phyloP scores from a whole-genome alignment of 2,888 invertebrate species.

The Xestia rhomboidea region DNA sequence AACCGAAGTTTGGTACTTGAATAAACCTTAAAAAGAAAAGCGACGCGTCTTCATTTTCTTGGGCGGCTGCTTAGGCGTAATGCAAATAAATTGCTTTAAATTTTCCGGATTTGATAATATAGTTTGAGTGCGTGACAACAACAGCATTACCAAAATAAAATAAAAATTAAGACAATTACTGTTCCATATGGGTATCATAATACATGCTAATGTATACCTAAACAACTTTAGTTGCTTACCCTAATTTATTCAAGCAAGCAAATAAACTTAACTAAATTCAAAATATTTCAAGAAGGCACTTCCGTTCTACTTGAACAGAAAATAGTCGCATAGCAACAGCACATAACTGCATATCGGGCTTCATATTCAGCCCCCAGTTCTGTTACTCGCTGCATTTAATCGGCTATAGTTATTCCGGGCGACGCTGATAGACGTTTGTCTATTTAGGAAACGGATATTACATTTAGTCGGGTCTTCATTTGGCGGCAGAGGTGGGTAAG shows the following conservation, averaged over 20 bases:
- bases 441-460: constrained; percentile 91
- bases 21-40: background rate
- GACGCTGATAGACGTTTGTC: constrained; percentile 89
- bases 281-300: constrained; percentile 65
- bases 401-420: constrained; percentile 89
- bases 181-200: background rate
- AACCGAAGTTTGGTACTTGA: constrained; percentile 26
- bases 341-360: constrained; percentile 65
- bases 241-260: background rate
- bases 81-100: background rate
- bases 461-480: constrained; percentile 90
- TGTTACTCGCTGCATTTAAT: constrained; percentile 83
- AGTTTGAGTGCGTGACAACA: background rate
- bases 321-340: constrained; percentile 69
- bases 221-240: background rate
- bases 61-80: background rate
- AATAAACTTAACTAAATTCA: constrained; percentile 46
- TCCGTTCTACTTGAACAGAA: constrained; percentile 69
- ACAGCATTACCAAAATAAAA: background rate
- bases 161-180: background rate
- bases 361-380: constrained; percentile 72
- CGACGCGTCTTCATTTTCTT: background rate
- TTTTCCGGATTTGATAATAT: background rate
- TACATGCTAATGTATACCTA: background rate
- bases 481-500: constrained; percentile 89